Evolutionary conservation across 2,888 invertebrate genomes (phyloP), one percentile per base, ranked within the genome.

Genomic region (Athripsodes cinereus): DNA sequence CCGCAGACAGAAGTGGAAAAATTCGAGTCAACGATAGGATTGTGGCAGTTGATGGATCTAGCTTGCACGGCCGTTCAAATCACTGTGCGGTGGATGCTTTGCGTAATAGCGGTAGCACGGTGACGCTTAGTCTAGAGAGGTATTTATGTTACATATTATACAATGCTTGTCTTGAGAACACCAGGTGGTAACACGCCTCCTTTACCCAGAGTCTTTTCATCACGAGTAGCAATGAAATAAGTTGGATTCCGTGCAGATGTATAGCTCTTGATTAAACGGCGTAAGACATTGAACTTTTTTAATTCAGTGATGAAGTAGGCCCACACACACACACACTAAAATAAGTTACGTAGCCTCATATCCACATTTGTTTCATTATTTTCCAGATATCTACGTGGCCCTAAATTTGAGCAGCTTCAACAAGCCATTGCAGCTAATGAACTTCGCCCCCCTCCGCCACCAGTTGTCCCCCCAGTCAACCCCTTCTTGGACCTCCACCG

Each of bases 21-120:
- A 96, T 99, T 68, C 88, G 90, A 67, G 94, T 98, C 65, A 97
- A 99, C 74, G 99, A 99, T 78, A 89, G 98, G 68, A 99, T 99
- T 67, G 92, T 98, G 53, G 96, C 97, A 72, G 98, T 90, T n/a
- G 97, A 99, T 78, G 95, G 92, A 19, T 89, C 88, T 66, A 90
- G 92, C 19, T 79, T 98, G 62, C 94, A 96, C 71, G 96, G 97
- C 65, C 94, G 92, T 74, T 93, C 93, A 55, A 99, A 99, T 77
- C 95, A 96, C 70, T 90, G 98, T 68, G 97, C 98, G 1, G 98
- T 99, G 0, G 96, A 98, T 72, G 91, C 97, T 50, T 80, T 99
- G 57, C 86, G 96, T 65, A 94, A 92, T 71, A 96, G 97, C 60
- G 96, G 96, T 1, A 90, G 88, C 68, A 82, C 88, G 40, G 98